phyloP scores from a whole-genome alignment of 2,888 invertebrate genomes.

The Ditylenchus weischeri region DNA sequence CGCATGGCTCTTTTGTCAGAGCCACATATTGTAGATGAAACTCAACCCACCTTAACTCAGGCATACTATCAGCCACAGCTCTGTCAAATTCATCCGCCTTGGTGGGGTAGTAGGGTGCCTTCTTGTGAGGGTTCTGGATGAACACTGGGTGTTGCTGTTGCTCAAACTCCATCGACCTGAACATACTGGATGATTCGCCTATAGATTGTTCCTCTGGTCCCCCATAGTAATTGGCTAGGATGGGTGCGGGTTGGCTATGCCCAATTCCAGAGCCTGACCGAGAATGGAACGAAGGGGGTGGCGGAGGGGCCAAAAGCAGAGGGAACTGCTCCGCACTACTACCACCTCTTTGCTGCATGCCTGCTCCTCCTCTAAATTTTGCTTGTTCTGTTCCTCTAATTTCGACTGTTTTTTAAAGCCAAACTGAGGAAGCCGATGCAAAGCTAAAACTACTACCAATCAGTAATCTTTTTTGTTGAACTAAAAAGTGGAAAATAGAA shows the following conservation, averaged over 20 bases:
- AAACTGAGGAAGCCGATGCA: neutral
- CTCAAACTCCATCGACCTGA: constrained; percentile 57
- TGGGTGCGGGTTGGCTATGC: neutral
- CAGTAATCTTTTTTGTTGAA: neutral
- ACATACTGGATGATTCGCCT: constrained; percentile 18
- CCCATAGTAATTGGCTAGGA: neutral
- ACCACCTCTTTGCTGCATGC: constrained; percentile 18
- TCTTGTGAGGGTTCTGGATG: constrained; percentile 42
- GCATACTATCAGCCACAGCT: constrained; percentile 54
- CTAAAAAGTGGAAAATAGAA: constrained; percentile 2
- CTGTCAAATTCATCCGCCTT: constrained; percentile 41
- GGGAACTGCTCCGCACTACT: constrained; percentile 16
- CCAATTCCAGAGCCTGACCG: neutral
- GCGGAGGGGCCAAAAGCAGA: constrained; percentile 3
- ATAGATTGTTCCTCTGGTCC: neutral
- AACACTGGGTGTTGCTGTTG: constrained; percentile 39
- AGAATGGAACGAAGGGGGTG: constrained; percentile 17
- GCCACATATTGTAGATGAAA: too few relatives aligned
- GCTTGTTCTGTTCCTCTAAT: constrained; percentile 9
- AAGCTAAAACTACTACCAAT: too few relatives aligned
- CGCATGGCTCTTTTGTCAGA: too few relatives aligned
- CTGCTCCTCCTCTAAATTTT: constrained; percentile 15
- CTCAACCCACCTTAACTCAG: constrained; percentile 37
- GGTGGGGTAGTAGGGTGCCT: constrained; percentile 34
- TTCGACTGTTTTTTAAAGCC: neutral